Evolutionary conservation across 2,888 invertebrate species (phyloP).

Genomic region (Orchesellides sinensis): DNA sequence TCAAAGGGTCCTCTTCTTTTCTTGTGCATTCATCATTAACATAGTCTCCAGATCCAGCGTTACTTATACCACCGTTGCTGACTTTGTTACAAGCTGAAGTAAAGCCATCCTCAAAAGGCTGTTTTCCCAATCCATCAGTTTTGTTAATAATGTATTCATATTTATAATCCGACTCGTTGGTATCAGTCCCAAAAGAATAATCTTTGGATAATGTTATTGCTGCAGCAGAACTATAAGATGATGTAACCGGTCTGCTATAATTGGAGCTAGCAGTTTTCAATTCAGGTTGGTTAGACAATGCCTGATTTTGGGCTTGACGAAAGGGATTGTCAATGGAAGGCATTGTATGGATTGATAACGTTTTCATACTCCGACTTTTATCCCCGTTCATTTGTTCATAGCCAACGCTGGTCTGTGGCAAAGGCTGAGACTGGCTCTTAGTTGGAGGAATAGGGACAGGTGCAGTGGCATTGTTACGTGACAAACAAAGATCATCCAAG

Average conservation of each 20-base stretch:
- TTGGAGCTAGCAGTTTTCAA: background rate
- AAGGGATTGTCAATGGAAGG: background rate
- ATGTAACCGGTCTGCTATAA: background rate
- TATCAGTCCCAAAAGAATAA: background rate
- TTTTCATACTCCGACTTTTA: background rate
- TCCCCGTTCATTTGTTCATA: background rate
- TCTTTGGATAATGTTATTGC: background rate
- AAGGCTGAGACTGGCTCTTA: background rate
- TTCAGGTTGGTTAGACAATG: background rate
- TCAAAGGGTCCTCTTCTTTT: too few relatives aligned
- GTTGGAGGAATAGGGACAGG: too few relatives aligned
- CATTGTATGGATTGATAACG: background rate
- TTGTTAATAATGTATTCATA: slow-evolving; percentile 18
- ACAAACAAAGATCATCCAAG: too few relatives aligned
- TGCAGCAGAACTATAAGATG: background rate
- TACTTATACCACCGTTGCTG: background rate
- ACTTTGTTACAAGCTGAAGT: background rate
- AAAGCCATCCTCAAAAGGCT: background rate
- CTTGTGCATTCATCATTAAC: too few relatives aligned
- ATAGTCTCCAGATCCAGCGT: background rate
- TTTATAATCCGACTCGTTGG: background rate
- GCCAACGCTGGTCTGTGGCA: background rate
- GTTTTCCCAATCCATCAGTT: background rate
- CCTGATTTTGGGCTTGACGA: background rate
- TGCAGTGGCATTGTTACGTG: too few relatives aligned